Conservation (phyloP, 1,140 invertebrate genomes). For the Campoletis sonorensis region DNA sequence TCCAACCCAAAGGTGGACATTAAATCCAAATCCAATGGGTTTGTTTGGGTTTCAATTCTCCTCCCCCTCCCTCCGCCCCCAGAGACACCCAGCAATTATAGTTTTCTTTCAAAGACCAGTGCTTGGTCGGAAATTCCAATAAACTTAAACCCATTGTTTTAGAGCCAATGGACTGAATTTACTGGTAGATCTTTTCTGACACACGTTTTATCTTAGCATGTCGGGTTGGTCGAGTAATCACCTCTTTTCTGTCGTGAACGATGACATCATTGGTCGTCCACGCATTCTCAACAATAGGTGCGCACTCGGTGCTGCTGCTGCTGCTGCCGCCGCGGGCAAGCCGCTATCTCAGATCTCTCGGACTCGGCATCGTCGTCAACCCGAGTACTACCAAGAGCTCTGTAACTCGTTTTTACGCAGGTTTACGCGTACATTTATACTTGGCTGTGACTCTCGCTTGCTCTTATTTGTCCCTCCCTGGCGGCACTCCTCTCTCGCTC, state of each 20-base stretch:
- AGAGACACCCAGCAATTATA: too few species aligned
- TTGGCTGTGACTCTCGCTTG: neutral
- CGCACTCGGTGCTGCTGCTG: neutral
- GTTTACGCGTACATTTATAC: neutral
- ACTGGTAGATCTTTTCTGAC: neutral
- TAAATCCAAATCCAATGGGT: too few species aligned
- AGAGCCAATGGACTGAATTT: too few species aligned
- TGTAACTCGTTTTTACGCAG: neutral
- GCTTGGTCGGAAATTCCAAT: too few species aligned
- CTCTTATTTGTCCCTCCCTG: neutral
- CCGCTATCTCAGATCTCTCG: constrained; percentile 29
- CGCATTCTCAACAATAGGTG: constrained; percentile 41
- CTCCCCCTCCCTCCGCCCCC: too few species aligned
- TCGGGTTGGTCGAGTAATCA: neutral
- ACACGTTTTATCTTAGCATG: neutral
- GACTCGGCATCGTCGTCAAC: neutral
- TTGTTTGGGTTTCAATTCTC: too few species aligned
- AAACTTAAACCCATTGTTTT: too few species aligned
- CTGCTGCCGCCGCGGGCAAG: too few species aligned
- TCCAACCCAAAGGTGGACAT: too few species aligned
- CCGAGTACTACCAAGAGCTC: neutral
- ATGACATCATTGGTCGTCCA: constrained; percentile 40
- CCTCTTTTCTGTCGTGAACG: constrained; percentile 5
- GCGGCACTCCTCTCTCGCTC: too few species aligned
- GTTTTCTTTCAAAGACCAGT: too few species aligned